Base-by-base conservation (phyloP, 2,113 vertebrate genomes). In the Passer montanus region DNA sequence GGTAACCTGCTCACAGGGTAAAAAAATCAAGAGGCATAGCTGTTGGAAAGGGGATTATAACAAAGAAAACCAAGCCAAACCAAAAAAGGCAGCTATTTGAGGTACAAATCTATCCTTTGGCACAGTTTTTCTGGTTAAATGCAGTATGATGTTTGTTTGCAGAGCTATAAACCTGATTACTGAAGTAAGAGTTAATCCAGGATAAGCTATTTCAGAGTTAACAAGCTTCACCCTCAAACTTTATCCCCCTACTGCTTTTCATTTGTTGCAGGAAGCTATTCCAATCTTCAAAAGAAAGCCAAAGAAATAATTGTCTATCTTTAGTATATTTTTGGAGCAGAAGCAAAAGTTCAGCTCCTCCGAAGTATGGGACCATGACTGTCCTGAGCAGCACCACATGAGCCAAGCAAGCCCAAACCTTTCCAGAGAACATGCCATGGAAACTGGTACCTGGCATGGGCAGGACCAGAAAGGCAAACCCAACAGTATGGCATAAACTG, bases 171-270 rank as follows among this genome's bases (percentile, higher is more conserved):
- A 94, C 78, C 74, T 69, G 49, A 87, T 90, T 91, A 95, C 77
- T 50, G 49, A 93, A 92, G 5, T 68, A 95, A 93, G 62, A 83
- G 50, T 90, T 95, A 80, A 94, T 90, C 88, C 77, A 90, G 59
- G 59, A 94, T 89, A 90, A 95, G 39, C 79, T 93, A 70, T 67
- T 90, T 89, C 69, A 87, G 86, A 70, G 50, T 75, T 89, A 96
- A 92, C 7, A 2, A 81, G 89, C 73, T 87, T 88, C 73, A 93
- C 24, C 11, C 43, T 86, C 39, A 20, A 76, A 80, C 84, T 83
- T 88, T 16, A 87, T 70, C 70, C 55, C 23, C 12, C 33, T 43
- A 41, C 33, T 63, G 63, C 23, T 92, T 83, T 89, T 86, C 79
- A 46, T 55, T 63, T 35, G 26, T 10, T 53, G 59, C 53, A 79